Percentiles rank a stretch among this genome's conserved stretches.
These are phyloP conservation scores for Heliconius hortense DNA, from an alignment of 2,888 invertebrate genomes.

Conservation along the genomic window DNA sequence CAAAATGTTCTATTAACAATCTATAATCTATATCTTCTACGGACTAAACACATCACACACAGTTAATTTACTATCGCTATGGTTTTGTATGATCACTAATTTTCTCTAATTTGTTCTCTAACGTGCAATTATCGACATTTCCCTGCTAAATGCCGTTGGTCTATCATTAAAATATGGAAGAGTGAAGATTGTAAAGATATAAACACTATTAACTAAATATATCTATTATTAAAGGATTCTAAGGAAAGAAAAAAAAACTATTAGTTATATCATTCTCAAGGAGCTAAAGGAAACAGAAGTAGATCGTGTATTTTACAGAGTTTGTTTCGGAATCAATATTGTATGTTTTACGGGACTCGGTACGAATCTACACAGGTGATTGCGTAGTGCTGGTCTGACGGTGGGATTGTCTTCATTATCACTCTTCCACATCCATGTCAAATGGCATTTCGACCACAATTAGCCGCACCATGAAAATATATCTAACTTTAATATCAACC, in stretches of 20 bases:
- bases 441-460: slow-evolving; percentile 68
- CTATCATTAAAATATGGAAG: slow-evolving; percentile 76
- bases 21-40: slow-evolving; percentile 50
- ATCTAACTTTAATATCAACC: slow-evolving; percentile 35
- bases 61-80: slow-evolving; percentile 70
- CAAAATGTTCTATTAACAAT: slow-evolving; percentile 52
- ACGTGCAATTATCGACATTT: slow-evolving; percentile 71
- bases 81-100: slow-evolving; percentile 58
- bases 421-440: slow-evolving; percentile 80
- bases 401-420: slow-evolving; percentile 54
- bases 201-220: slow-evolving; percentile 51
- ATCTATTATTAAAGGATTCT: slow-evolving; percentile 49
- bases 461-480: slow-evolving; percentile 67
- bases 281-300: slow-evolving; percentile 41
- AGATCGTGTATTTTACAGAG: slow-evolving; percentile 43
- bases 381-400: slow-evolving; percentile 52
- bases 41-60: slow-evolving; percentile 70
- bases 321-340: slow-evolving; percentile 31
- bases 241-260: slow-evolving; percentile 42
- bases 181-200: slow-evolving; percentile 73
- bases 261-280: slow-evolving; percentile 47
- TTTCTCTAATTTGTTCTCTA: slow-evolving; percentile 59
- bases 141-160: slow-evolving; percentile 51
- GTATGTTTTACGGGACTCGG: slow-evolving; percentile 33
- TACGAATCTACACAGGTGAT: slow-evolving; percentile 46